Percentiles rank a stretch among this genome's conserved stretches.
phyloP scores from a whole-genome alignment of 2,113 vertebrate species.

The Rhizomys pruinosus region DNA sequence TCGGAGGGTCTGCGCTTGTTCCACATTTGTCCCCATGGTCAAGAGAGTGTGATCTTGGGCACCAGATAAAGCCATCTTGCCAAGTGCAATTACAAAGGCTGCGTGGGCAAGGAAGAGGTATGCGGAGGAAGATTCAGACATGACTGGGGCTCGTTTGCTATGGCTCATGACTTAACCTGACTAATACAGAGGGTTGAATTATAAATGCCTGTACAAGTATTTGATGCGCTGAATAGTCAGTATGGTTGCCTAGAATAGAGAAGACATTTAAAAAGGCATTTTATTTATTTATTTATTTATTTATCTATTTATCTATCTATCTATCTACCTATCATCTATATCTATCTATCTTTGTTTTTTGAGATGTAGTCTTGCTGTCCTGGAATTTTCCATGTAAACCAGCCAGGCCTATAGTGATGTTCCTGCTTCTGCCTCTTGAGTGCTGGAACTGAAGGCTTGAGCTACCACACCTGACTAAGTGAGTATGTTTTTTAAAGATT shows the following conservation, averaged over 20 bases:
- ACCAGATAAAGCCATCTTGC: neutral
- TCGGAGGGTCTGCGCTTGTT: neutral
- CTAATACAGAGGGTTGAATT: conserved; percentile 12
- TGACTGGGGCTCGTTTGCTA: neutral
- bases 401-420: no score
- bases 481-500: conserved; percentile 9
- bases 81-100: neutral
- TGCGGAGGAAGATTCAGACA: neutral
- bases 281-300: neutral
- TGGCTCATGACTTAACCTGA: neutral
- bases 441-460: no score
- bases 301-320: neutral
- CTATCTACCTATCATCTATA: no score
- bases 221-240: neutral
- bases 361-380: no score
- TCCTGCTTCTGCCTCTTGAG: no score
- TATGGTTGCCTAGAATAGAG: conserved; percentile 43
- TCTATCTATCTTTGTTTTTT: no score
- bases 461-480: no score
- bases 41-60: neutral
- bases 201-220: neutral
- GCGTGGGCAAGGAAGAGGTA: accelerated
- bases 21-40: neutral
- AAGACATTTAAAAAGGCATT: conserved; percentile 38
- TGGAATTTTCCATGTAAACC: no score